These are phyloP conservation scores for Gnatocerus cornutus DNA, from an alignment of 2,888 invertebrate genomes.

Conservation along the genomic window DNA sequence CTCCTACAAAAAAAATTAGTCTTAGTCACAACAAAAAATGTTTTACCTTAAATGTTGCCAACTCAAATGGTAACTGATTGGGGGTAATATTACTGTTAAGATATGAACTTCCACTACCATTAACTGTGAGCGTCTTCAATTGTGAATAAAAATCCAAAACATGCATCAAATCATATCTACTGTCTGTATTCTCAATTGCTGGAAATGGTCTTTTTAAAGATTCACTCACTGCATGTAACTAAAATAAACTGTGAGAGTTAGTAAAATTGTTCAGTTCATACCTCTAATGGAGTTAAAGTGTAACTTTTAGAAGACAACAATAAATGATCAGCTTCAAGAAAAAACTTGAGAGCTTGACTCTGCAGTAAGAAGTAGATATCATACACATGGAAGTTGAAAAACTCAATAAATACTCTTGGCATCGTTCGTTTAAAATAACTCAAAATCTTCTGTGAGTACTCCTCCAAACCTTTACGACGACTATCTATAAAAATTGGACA, in stretches of 20 bases:
- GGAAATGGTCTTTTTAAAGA: constrained; percentile 91
- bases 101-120: constrained; percentile 79
- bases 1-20: constrained; percentile 63
- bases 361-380: constrained; percentile 91
- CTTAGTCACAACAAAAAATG: background rate
- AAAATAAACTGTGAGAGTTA: constrained; percentile 65
- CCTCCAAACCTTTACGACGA: constrained; percentile 84
- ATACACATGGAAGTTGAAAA: constrained; percentile 91
- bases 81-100: constrained; percentile 90
- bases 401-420: constrained; percentile 87
- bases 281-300: constrained; percentile 86
- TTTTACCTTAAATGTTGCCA: constrained; percentile 85
- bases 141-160: constrained; percentile 91
- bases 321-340: constrained; percentile 81
- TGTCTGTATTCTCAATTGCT: constrained; percentile 83
- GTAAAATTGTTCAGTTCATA: constrained; percentile 65
- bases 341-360: constrained; percentile 86
- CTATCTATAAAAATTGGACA: constrained; percentile 91
- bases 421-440: constrained; percentile 84
- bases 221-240: constrained; percentile 93
- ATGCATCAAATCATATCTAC: constrained; percentile 91
- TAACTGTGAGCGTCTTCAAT: constrained; percentile 79
- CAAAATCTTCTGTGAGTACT: constrained; percentile 86
- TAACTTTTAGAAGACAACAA: constrained; percentile 77
- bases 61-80: constrained; percentile 85